Conservation (phyloP, 2,113 vertebrate genomes). For the Stigmatopora argus region DNA sequence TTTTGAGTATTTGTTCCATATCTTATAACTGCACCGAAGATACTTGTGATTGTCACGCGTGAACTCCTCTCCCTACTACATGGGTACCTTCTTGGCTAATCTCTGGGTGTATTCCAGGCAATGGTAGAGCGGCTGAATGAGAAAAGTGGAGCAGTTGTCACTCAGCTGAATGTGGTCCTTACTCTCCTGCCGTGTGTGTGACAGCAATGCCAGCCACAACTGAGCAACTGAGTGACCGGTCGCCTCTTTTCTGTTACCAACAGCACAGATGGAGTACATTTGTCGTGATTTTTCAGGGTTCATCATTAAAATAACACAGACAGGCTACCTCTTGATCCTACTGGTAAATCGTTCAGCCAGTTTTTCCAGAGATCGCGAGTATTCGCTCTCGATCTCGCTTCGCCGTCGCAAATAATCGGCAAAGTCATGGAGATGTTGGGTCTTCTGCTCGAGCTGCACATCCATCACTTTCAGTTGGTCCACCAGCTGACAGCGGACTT, state of each 20-base stretch:
- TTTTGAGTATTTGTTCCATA: neutral
- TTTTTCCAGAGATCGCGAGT: conserved; percentile 81
- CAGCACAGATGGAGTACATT: neutral
- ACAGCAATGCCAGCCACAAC: conserved; percentile 77
- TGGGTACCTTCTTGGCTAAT: conserved; percentile 75
- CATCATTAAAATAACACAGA: neutral
- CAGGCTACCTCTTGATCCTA: conserved; percentile 64
- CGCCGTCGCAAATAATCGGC: conserved; percentile 78
- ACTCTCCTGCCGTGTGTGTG: conserved; percentile 80
- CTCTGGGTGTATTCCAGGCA: conserved; percentile 79
- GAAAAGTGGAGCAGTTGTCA: conserved; percentile 71
- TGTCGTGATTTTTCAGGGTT: neutral
- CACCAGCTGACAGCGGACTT: conserved; percentile 77
- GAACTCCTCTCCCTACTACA: neutral
- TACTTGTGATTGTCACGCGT: too few species aligned
- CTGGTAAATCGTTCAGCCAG: conserved; percentile 75
- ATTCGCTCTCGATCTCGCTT: conserved; percentile 81
- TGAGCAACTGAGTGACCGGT: conserved; percentile 73
- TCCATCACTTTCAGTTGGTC: conserved; percentile 83
- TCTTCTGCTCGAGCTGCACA: conserved; percentile 77
- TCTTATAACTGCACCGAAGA: neutral
- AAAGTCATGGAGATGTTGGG: conserved; percentile 81
- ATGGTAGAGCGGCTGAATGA: conserved; percentile 74
- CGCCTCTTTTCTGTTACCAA: conserved; percentile 74
- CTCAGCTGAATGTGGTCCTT: conserved; percentile 74